phyloP scores from a whole-genome alignment of 2,113 vertebrate species.

The Lophochroa leadbeateri region DNA sequence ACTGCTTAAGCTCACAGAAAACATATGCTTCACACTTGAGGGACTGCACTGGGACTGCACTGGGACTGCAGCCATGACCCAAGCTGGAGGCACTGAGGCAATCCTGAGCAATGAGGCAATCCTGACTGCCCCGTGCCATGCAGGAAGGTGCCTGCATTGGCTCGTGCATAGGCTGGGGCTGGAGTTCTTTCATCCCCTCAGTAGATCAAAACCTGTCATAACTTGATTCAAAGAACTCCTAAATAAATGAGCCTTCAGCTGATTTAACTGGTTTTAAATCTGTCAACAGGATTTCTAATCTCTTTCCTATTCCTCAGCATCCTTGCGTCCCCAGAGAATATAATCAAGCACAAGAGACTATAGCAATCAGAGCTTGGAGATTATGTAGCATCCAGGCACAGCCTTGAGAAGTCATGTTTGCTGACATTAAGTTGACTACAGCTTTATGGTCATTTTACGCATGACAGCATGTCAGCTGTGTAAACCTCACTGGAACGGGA shows the following conservation, averaged over 20 bases:
- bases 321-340: not conserved
- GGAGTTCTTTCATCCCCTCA: not conserved
- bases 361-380: not conserved
- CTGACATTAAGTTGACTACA: slow-evolving; percentile 40
- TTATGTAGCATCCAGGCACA: not conserved
- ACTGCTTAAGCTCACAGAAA: not conserved
- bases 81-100: not conserved
- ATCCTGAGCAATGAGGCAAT: not conserved
- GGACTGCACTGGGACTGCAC: fast-evolving
- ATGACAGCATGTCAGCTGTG: slow-evolving; percentile 19
- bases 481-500: slow-evolving; percentile 1
- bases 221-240: not conserved
- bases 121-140: not conserved
- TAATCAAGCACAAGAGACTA: not conserved
- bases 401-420: slow-evolving; percentile 30
- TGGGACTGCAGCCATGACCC: not conserved
- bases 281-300: not conserved
- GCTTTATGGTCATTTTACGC: slow-evolving; percentile 28
- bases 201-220: not conserved
- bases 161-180: not conserved
- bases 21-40: not conserved
- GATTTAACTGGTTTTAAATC: not conserved
- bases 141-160: not conserved
- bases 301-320: not conserved
- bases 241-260: slow-evolving; percentile 10